Conservation (phyloP, 2,888 invertebrate genomes). For the Orthonevra nobilis region DNA sequence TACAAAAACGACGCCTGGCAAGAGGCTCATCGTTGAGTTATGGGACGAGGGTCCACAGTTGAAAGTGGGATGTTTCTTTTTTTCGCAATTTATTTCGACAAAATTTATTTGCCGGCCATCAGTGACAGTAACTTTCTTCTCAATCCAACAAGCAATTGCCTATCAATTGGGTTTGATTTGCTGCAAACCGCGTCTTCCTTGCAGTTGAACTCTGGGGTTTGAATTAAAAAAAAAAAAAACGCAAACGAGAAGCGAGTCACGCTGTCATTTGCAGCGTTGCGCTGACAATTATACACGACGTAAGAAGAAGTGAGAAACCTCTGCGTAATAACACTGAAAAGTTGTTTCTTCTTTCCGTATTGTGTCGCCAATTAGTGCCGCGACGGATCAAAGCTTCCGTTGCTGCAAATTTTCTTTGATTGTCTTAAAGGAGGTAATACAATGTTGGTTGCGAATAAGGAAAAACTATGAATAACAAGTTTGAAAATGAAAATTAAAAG, state of each 20-base stretch:
- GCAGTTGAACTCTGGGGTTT: constrained; percentile 12
- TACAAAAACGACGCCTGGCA: background rate
- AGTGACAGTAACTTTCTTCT: constrained; percentile 33
- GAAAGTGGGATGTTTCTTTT: too few species aligned
- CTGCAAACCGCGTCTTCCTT: constrained; percentile 41
- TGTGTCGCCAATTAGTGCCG: constrained; percentile 52
- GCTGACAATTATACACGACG: constrained; percentile 27
- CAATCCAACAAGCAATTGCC: constrained; percentile 3
- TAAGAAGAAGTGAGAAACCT: constrained; percentile 1
- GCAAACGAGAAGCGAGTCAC: too few species aligned
- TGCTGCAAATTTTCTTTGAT: constrained; percentile 11
- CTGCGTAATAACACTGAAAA: constrained; percentile 11
- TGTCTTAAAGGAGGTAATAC: too few species aligned
- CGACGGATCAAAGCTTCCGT: constrained; percentile 42
- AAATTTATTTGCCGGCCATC: too few species aligned
- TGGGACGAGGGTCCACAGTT: too few species aligned
- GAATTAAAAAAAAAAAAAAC: constrained; percentile 14
- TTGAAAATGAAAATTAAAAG: too few species aligned
- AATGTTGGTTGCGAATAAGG: background rate
- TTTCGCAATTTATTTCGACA: too few species aligned
- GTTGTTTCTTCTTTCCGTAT: constrained; percentile 33
- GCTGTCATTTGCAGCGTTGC: constrained; percentile 28
- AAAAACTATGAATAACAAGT: too few species aligned
- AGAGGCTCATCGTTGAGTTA: background rate
- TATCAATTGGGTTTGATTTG: constrained; percentile 38